These are phyloP conservation scores for Chionis minor DNA, from an alignment of 2,113 vertebrate genomes.

Conservation along the genomic window DNA sequence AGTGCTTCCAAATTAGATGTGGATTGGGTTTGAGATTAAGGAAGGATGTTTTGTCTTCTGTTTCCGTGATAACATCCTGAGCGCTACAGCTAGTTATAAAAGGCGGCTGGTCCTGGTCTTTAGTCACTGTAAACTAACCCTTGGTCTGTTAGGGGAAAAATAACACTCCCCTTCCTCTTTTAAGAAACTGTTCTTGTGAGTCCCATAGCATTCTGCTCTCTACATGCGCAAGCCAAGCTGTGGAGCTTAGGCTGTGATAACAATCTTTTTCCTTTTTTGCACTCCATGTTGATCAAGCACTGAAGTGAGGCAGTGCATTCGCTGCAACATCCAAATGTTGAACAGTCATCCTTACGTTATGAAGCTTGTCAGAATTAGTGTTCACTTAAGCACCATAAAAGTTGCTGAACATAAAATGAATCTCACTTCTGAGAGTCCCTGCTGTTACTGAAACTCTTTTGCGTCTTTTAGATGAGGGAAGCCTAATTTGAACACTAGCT, in stretches of 20 bases:
- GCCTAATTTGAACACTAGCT: not conserved
- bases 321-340: not conserved
- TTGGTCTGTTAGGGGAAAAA: not conserved
- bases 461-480: not conserved
- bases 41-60: constrained; percentile 72
- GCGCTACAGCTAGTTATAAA: not conserved
- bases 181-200: not conserved
- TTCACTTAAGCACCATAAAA: not conserved
- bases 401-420: not conserved
- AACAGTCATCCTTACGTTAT: not conserved
- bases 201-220: not conserved
- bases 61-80: constrained; percentile 67
- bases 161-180: constrained; percentile 48
- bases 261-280: not conserved
- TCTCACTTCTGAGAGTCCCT: not conserved
- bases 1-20: not conserved
- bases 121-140: constrained; percentile 12
- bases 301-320: not conserved
- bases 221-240: not conserved
- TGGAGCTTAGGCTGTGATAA: not conserved
- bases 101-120: not conserved
- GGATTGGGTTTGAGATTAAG: constrained; percentile 40
- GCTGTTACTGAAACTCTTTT: not conserved
- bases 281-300: not conserved
- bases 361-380: not conserved